phyloP scores from a whole-genome alignment of 1,140 invertebrate genomes.

The Drosophila bipectinata region DNA sequence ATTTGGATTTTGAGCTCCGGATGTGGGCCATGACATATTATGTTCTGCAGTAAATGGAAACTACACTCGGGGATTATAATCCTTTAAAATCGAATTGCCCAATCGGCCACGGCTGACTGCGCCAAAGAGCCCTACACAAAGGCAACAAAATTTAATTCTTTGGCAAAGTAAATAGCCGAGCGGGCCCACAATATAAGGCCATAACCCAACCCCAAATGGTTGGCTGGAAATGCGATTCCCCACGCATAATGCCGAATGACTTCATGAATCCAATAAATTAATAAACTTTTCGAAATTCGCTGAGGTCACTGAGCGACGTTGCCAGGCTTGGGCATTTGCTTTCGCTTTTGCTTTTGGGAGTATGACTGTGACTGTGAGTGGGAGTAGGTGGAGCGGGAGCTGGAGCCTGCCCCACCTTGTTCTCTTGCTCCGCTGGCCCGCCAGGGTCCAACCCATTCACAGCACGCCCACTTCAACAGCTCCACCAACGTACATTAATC shows the following conservation, averaged over 20 bases:
- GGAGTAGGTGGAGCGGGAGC: constrained; percentile 10
- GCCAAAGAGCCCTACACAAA: constrained; percentile 24
- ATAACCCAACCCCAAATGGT: constrained; percentile 44
- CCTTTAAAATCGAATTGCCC: constrained; percentile 75
- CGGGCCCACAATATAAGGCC: constrained; percentile 11
- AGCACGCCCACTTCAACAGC: constrained; percentile 68
- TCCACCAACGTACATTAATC: constrained; percentile 74
- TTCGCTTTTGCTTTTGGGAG: constrained; percentile 17
- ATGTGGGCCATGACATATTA: constrained; percentile 33
- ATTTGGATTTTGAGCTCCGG: background rate
- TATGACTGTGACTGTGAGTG: constrained; percentile 9
- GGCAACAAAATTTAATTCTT: constrained; percentile 73
- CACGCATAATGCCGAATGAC: constrained; percentile 76
- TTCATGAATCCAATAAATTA: constrained; percentile 82
- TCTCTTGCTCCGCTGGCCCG: background rate
- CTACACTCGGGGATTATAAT: constrained; percentile 35
- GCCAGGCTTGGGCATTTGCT: constrained; percentile 13
- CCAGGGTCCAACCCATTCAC: constrained; percentile 63
- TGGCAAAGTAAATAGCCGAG: constrained; percentile 55
- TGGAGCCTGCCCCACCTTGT: constrained; percentile 24
- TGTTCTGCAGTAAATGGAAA: constrained; percentile 42
- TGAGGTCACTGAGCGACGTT: constrained; percentile 70
- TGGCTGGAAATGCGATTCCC: constrained; percentile 64
- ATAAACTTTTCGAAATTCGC: constrained; percentile 80
- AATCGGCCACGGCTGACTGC: constrained; percentile 27